Evolutionary conservation across 2,888 invertebrate genomes (phyloP).

Genomic region (Thecocarcelia acutangulata): DNA sequence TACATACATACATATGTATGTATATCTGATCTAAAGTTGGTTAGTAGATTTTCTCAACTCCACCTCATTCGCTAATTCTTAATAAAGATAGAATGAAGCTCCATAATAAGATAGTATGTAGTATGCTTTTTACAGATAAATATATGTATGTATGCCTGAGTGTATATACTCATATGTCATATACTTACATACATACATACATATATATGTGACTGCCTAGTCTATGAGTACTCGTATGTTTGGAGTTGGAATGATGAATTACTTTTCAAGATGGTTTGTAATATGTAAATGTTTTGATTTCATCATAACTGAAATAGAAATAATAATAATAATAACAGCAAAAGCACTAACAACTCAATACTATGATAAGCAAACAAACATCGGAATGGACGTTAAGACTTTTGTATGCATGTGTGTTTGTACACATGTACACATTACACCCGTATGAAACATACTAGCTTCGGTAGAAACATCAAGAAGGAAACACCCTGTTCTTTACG

Average conservation of each 20-base stretch:
- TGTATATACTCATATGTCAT: no score
- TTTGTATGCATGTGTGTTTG: background rate
- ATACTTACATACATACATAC: background rate
- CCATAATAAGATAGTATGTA: slow-evolving; percentile 51
- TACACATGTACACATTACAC: background rate
- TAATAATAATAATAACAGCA: slow-evolving; percentile 47
- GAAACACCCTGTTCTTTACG: slow-evolving; percentile 1
- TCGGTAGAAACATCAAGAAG: slow-evolving; percentile 40
- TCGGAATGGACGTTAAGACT: slow-evolving; percentile 49
- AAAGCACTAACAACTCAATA: slow-evolving; percentile 48
- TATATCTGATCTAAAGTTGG: background rate
- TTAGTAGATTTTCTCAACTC: slow-evolving; percentile 19
- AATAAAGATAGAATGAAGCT: background rate
- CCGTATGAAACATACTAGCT: background rate
- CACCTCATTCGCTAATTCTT: background rate
- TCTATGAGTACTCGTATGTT: slow-evolving; percentile 7
- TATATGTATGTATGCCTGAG: no score
- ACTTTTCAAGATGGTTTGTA: slow-evolving; percentile 54
- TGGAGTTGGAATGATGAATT: slow-evolving; percentile 61
- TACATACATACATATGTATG: background rate
- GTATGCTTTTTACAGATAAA: slow-evolving; percentile 18
- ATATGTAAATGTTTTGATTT: slow-evolving; percentile 72
- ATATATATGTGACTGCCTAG: slow-evolving; percentile 2
- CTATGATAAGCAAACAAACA: slow-evolving; percentile 48
- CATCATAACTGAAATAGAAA: slow-evolving; percentile 70